Evolutionary conservation across 2,113 vertebrate species (phyloP).

Genomic region (Melierax canorus): DNA sequence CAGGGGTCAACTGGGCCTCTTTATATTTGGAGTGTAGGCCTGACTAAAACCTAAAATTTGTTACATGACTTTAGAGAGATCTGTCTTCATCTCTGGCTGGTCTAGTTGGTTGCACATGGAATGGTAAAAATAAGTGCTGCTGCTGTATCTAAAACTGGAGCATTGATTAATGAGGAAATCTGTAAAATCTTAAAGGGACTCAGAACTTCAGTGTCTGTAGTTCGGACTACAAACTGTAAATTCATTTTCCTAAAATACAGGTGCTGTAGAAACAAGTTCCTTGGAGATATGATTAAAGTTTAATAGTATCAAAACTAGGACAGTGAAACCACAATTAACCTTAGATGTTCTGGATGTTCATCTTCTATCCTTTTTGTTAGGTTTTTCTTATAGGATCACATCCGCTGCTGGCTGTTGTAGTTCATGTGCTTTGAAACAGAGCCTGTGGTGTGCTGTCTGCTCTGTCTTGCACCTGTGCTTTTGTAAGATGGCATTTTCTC

Average conservation of each 20-base stretch:
- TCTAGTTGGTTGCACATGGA: fast-evolving
- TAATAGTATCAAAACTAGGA: background rate
- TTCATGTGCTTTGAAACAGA: background rate
- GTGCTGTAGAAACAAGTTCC: background rate
- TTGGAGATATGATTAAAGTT: background rate
- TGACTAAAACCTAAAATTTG: background rate
- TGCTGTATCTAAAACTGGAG: background rate
- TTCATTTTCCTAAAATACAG: background rate
- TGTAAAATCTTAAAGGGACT: background rate
- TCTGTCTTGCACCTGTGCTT: background rate
- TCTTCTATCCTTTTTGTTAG: background rate
- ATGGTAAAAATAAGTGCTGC: background rate
- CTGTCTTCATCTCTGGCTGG: background rate
- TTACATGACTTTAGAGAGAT: background rate
- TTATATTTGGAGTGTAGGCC: background rate
- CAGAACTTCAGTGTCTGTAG: background rate
- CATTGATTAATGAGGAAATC: background rate
- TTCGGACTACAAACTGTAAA: background rate
- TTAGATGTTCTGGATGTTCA: background rate
- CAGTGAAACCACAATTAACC: background rate
- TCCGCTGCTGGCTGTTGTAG: background rate
- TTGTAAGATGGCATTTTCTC: background rate
- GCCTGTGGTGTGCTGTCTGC: background rate
- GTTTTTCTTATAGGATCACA: background rate
- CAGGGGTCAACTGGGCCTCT: background rate